Evolutionary conservation across 2,888 invertebrate genomes (phyloP), one percentile per base, ranked within the genome.

Genomic region (Drosophila hawaiiensis): DNA sequence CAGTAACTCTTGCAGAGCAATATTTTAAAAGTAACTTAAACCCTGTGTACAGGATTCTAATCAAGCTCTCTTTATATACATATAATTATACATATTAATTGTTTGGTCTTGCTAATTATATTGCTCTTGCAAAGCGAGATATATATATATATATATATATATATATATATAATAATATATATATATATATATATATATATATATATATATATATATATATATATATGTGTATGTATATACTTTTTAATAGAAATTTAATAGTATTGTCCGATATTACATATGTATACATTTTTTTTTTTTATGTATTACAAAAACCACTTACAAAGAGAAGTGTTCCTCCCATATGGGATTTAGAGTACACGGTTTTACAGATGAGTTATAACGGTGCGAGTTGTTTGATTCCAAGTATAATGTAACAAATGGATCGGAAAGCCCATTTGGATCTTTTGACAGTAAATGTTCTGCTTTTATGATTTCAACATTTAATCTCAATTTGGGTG

Each of bases 301-400:
- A 10, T 19, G 37, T 35, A 10, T 19, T 35, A 4, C 10, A 5
- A 28, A 28, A 29, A 25, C 47, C 47, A 82, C 91, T 84, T 68
- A 92, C 92, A 99, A 95, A 91, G 98, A 97, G 94, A 99, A 99
- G 94, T 98, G 98, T 94, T 99, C 99, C 93, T 99, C 98, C 99
- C 99, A 99, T 22, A 95, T 94, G 0, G 99, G 99, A 93, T 97
- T 97, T 37, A 99, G 94, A 0, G 99, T 99, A 83, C 95, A 95
- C 19, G 96, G 95, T 93, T 98, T 98, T 28, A 99, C 99, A 0
- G 98, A 97, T 1, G 99, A 98, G 84, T 97, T 97, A 91, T 97
- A 97, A 73, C 97, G 95, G 89, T 96, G 96, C 3, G 96, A 95
- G 4, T 96, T 95, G 73, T 96, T 95, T 1, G 97, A 97, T 92